These are phyloP conservation scores for Agonopterix arenella DNA, from an alignment of 2,888 invertebrate genomes.

Conservation along the genomic window DNA sequence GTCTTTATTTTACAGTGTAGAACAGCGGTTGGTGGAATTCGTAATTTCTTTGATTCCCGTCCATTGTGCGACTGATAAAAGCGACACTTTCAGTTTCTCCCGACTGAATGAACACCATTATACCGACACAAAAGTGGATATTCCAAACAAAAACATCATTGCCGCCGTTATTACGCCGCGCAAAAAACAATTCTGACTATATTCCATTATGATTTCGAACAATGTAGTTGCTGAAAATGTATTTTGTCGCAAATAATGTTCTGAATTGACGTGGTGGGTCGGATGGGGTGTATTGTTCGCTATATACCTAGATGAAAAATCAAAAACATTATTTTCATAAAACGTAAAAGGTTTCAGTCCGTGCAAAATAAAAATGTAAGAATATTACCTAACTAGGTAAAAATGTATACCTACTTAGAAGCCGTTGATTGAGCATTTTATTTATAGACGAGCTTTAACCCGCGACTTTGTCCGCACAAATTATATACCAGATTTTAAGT, in stretches of 20 bases:
- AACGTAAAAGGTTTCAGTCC: too few species aligned
- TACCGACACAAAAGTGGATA: slow-evolving; percentile 67
- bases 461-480: too few species aligned
- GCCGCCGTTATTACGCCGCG: slow-evolving; percentile 47
- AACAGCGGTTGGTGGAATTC: slow-evolving; percentile 51
- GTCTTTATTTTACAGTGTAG: slow-evolving; percentile 64
- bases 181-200: slow-evolving; percentile 58
- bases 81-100: slow-evolving; percentile 67
- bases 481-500: too few species aligned
- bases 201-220: slow-evolving; percentile 55
- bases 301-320: too few species aligned
- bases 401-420: too few species aligned
- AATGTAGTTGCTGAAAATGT: slow-evolving; percentile 46
- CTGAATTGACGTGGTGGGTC: slow-evolving; percentile 19
- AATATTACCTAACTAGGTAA: too few species aligned
- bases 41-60: slow-evolving; percentile 72
- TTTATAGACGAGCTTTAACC: too few species aligned
- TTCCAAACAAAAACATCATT: slow-evolving; percentile 67
- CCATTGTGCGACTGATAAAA: slow-evolving; percentile 70
- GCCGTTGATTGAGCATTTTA: too few species aligned
- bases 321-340: too few species aligned
- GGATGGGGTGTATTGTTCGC: slow-evolving; percentile 23
- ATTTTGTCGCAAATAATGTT: slow-evolving; percentile 44
- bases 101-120: slow-evolving; percentile 72
- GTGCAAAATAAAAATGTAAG: too few species aligned